Percentiles rank a stretch among this genome's conserved stretches.
These are phyloP conservation scores for Prietella phreatophila DNA, from an alignment of 2,113 vertebrate species.

Conservation along the genomic window DNA sequence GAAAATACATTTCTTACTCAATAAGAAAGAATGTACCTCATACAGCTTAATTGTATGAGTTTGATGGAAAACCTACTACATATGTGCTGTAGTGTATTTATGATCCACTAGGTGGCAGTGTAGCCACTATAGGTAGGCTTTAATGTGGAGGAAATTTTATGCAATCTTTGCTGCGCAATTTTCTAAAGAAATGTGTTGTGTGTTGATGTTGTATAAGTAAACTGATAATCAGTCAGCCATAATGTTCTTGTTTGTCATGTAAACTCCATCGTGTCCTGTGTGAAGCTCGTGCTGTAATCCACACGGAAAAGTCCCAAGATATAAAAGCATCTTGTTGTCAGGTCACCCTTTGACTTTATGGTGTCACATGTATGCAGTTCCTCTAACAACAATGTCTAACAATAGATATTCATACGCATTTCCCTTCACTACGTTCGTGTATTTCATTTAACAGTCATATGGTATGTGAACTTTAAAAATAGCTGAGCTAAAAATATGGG, in stretches of 20 bases:
- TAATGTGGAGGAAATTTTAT: neutral
- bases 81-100: neutral
- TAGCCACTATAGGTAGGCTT: neutral
- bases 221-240: neutral
- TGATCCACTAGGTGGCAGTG: slow-evolving; percentile 22
- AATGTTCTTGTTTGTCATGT: neutral
- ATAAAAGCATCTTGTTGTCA: neutral
- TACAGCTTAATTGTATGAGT: neutral
- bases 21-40: neutral
- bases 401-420: neutral
- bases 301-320: slow-evolving; percentile 13
- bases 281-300: neutral
- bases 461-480: neutral
- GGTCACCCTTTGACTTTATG: neutral
- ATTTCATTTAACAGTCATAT: neutral
- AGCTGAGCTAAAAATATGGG: neutral
- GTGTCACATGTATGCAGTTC: neutral
- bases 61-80: neutral
- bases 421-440: neutral
- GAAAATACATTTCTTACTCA: neutral
- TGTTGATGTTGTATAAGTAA: too few relatives aligned
- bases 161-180: neutral
- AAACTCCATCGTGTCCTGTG: neutral
- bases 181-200: neutral
- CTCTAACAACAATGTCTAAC: neutral